A percentile compares a stretch with the other conserved stretches of the same genome.
phyloP scores from a whole-genome alignment of 2,113 vertebrate genomes.

The Platichthys flesus region DNA sequence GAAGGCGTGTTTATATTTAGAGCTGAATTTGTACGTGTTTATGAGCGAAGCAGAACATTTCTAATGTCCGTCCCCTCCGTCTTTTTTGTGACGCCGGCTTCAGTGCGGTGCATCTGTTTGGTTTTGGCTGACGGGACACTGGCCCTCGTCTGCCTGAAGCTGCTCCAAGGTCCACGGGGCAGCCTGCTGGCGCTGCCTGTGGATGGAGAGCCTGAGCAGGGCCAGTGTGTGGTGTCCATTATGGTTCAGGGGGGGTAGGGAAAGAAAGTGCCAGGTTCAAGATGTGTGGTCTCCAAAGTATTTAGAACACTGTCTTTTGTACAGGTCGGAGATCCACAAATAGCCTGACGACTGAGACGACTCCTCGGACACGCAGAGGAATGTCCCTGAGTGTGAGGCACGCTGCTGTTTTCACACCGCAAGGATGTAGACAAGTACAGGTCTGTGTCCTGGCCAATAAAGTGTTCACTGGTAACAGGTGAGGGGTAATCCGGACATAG shows the following conservation, averaged over 20 bases:
- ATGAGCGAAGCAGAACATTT: conserved; percentile 54
- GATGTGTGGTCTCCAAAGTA: conserved; percentile 28
- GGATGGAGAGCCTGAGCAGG: conserved; percentile 48
- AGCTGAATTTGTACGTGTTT: conserved; percentile 42
- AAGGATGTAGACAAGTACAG: conserved; percentile 23
- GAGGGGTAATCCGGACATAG: conserved; percentile 55
- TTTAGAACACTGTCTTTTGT: conserved; percentile 32
- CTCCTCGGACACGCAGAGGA: background rate
- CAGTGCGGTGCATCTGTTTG: conserved; percentile 66
- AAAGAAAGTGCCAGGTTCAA: conserved; percentile 5
- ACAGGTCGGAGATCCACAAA: conserved; percentile 26
- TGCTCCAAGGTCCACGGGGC: conserved; percentile 53
- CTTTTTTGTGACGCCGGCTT: conserved; percentile 55
- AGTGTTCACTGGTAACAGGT: conserved; percentile 73
- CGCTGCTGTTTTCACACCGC: background rate
- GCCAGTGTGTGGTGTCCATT: conserved; percentile 25
- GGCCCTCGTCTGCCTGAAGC: conserved; percentile 45
- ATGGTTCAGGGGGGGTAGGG: conserved; percentile 1
- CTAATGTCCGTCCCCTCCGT: conserved; percentile 46
- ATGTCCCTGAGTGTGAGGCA: background rate
- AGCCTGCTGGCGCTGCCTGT: conserved; percentile 55
- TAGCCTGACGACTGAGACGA: background rate
- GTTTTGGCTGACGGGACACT: conserved; percentile 59
- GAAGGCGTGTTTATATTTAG: conserved; percentile 64
- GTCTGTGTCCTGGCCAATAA: conserved; percentile 37